A percentile compares a stretch with the other conserved stretches of the same genome.
Evolutionary conservation across 2,797 vertebrate genomes (phyloP).

Genomic region (Artibeus lituratus): DNA sequence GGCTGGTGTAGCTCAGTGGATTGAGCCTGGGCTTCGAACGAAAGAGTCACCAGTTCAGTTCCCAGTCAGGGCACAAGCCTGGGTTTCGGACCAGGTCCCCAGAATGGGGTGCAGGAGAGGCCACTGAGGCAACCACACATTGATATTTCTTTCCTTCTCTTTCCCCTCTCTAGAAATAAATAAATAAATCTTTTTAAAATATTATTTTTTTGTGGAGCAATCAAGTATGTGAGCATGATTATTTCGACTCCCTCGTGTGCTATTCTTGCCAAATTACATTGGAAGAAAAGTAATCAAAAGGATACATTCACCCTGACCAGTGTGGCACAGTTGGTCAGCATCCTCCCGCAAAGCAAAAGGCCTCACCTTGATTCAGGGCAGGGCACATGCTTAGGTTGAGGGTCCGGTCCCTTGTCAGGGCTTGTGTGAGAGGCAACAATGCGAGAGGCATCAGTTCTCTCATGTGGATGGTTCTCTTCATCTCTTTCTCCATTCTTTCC

Average conservation of each 20-base stretch:
- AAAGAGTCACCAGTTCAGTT: too few species aligned
- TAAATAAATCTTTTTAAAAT: too few species aligned
- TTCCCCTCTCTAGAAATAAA: too few species aligned
- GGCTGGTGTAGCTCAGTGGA: too few species aligned
- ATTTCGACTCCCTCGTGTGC: background rate
- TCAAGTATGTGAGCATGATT: accelerated
- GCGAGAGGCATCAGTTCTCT: background rate
- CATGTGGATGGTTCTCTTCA: background rate
- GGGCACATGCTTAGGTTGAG: background rate
- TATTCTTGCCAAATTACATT: background rate
- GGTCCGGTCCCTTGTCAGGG: background rate
- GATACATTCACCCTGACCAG: background rate
- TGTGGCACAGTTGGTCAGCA: background rate
- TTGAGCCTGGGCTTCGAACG: too few species aligned
- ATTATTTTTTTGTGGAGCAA: background rate
- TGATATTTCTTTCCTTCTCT: too few species aligned
- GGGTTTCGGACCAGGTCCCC: too few species aligned
- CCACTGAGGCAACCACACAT: too few species aligned
- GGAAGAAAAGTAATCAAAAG: background rate
- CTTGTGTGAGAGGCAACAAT: background rate
- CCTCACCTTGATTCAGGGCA: background rate
- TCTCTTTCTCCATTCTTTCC: background rate
- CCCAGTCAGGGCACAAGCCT: too few species aligned
- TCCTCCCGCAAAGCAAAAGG: background rate
- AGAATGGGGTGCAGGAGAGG: too few species aligned